Evolutionary conservation across 2,113 vertebrate species (phyloP).

Genomic region (Ovis canadensis): DNA sequence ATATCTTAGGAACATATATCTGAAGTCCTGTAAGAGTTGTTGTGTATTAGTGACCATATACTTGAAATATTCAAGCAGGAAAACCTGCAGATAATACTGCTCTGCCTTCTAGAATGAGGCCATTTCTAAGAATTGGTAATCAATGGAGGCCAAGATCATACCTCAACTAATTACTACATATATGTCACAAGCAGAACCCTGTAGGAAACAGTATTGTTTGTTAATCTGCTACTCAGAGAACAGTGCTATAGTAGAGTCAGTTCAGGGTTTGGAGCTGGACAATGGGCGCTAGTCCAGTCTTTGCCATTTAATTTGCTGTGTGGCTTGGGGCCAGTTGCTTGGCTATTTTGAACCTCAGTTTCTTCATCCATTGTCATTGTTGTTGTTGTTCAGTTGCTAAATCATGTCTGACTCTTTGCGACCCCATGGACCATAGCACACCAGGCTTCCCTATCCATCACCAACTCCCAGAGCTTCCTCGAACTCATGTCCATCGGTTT

Average conservation of each 20-base stretch:
- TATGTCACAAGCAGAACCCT: neutral
- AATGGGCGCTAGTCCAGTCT: neutral
- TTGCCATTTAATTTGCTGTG: neutral
- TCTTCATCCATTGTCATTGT: neutral
- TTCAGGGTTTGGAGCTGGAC: neutral
- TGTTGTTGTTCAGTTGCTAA: neutral
- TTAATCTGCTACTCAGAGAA: neutral
- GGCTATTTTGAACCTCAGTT: neutral
- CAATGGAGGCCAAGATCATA: neutral
- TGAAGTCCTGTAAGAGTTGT: neutral
- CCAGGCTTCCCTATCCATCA: neutral
- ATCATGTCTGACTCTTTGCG: neutral
- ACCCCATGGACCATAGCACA: neutral
- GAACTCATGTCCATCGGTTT: neutral
- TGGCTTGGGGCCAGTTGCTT: neutral
- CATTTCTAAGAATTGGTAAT: neutral
- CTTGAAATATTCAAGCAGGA: neutral
- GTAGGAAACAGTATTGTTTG: neutral
- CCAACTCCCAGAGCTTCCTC: neutral
- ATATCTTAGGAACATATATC: neutral
- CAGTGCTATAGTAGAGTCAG: neutral
- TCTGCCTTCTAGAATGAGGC: neutral
- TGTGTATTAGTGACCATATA: neutral
- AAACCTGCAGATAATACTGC: neutral
- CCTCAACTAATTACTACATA: accelerated